Evolutionary conservation across 2,888 invertebrate genomes (phyloP), one percentile per base, ranked within the genome.

Genomic region (Lasioglossum malachurum): DNA sequence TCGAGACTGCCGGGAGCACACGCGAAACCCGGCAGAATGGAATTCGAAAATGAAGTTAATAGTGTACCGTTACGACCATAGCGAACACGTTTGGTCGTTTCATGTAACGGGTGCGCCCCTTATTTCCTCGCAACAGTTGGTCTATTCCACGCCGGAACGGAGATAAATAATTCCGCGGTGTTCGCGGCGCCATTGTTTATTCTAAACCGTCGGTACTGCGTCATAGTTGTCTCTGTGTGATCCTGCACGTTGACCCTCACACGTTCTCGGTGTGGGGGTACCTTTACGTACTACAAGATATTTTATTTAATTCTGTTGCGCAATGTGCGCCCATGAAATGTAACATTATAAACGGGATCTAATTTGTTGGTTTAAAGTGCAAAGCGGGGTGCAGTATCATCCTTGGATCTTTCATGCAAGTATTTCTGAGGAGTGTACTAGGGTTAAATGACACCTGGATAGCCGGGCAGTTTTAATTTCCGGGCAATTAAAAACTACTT

Each of bases 141-240:
- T 23, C 73, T 80, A 76, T 82, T 84, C 79, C 57, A 41, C 75
- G 53, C 76, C 27, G 57, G 44, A 86, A 84, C 44, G 64, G n/a
- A 49, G 74, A 81, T 74, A 86, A 81, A 86, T 78, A 78, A 78
- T 64, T 64, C n/a, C 31, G 16, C 31, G 64, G 31, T 64, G 64
- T 31, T 64, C 31, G 16, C 16, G 27, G 27, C 31, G 64, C 35
- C 27, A 46, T 84, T 78, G 75, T 86, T 86, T 78, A 67, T 53
- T 75, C 67, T 27, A 57, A 76, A 78, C 72, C 75, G 71, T 16
- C 72, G 67, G 64, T 72, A 81, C 84, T 84, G 84, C 84, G 72
- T 81, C 81, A 81, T 31, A 16, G 64, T 7, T 2, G 3, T 16
- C 27, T 5, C 57, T 23, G 79, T 35, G 49, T 23, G 49, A 49